Conservation (phyloP, 1,140 invertebrate genomes). For the Saxidomus purpurata region DNA sequence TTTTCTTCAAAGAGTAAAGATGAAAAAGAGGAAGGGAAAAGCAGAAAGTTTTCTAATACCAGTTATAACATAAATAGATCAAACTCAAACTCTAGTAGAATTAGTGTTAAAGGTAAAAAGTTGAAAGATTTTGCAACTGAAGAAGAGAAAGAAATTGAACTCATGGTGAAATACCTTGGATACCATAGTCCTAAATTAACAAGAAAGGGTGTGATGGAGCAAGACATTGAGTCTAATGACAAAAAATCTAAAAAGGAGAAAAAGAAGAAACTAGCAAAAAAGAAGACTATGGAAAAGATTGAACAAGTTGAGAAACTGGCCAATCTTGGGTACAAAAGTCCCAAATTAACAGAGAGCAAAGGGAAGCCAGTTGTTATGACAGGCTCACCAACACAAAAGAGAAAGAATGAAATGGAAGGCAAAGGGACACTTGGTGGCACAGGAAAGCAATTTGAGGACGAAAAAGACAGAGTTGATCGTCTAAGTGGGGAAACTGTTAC, state of each 20-base stretch:
- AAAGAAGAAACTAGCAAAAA: background rate
- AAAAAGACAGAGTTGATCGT: slow-evolving; percentile 23
- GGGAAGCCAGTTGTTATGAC: slow-evolving; percentile 1
- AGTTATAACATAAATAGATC: slow-evolving; percentile 25
- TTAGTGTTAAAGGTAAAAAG: slow-evolving; percentile 27
- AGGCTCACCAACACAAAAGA: slow-evolving; percentile 7
- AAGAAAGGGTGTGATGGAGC: background rate
- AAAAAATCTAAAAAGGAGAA: background rate
- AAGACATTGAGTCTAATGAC: background rate
- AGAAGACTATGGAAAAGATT: background rate
- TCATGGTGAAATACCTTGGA: slow-evolving; percentile 50
- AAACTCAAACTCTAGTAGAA: slow-evolving; percentile 34
- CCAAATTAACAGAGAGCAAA: slow-evolving; percentile 6
- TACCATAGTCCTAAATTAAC: slow-evolving; percentile 28
- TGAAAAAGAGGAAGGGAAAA: background rate
- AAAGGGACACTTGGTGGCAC: background rate
- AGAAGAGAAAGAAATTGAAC: slow-evolving; percentile 45
- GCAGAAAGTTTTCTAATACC: slow-evolving; percentile 5
- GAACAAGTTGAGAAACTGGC: slow-evolving; percentile 23
- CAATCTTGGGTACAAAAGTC: slow-evolving; percentile 21
- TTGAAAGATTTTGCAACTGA: background rate
- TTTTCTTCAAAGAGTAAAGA: slow-evolving; percentile 15
- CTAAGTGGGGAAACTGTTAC: background rate
- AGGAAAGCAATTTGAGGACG: background rate
- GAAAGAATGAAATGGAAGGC: background rate